Base-by-base conservation (phyloP, 2,797 vertebrate genomes). In the Tauraco hartlaubi region DNA sequence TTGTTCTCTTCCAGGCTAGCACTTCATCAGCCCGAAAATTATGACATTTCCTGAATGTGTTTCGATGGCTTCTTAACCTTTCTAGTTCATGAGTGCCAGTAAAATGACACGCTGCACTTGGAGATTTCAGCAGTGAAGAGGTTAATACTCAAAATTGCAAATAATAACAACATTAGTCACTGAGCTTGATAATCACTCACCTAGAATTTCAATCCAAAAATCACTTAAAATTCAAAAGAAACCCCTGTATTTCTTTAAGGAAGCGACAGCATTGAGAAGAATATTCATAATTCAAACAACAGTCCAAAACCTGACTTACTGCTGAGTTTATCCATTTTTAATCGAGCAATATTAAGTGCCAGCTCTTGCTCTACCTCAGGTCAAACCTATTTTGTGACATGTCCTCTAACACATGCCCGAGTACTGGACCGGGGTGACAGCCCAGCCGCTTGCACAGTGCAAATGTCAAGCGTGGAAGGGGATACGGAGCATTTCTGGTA, bases 171-270 rank as follows among this genome's bases (percentile, higher is more conserved):
- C 77, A 71, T 64, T 22, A 82, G 91, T 92, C 95, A 94, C 37
- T 72, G 74, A 95, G 93, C 83, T 91, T 95, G 77, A 82, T 90
- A 95, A 94, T 89, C 90, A 93, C 82, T 94, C 85, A 85, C 80
- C 68, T 26, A 67, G 71, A 79, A 84, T 86, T 92, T 94, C 88
- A 94, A 93, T 77, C 80, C 77, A 94, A 92, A 92, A 96, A 88
- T 88, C 94, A 95, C 88, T 94, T 95, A 85, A 93, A 94, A 94
- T 88, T 80, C 92, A 87, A 48, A 92, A 82, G 85, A 90, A 95
- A 71, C 46, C 37, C 22, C 52, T 33, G 37, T 44, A 79, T 73
- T 86, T 74, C 91, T 93, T 95, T 79, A 90, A 92, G 93, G 85
- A 97, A 93, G 80, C 44, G 77, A 91, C 88, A 80, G 93, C 67